These are phyloP conservation scores for Tuta absoluta DNA, from an alignment of 2,888 invertebrate species.

Conservation along the genomic window DNA sequence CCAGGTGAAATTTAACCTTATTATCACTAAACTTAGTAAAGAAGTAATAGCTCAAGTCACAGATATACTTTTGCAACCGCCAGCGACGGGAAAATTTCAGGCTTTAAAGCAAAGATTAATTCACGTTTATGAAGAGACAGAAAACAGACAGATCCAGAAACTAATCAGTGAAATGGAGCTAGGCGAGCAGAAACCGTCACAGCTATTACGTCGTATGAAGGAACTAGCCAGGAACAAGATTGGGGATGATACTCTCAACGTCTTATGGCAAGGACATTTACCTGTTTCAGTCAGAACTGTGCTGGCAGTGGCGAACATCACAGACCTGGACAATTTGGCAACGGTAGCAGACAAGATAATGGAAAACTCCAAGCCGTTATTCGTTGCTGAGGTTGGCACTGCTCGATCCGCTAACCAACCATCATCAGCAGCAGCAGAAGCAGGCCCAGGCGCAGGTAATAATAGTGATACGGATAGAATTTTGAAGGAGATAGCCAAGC, in stretches of 20 bases:
- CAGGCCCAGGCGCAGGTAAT: too few species aligned
- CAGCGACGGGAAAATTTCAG: neutral
- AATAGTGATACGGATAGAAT: neutral
- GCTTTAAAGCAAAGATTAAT: too few species aligned
- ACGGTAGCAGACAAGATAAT: neutral
- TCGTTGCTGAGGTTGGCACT: neutral
- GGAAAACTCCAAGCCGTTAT: neutral
- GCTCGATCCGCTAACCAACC: too few species aligned
- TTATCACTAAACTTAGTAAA: conserved; percentile 35
- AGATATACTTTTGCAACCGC: conserved; percentile 35
- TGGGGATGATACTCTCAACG: neutral
- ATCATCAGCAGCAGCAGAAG: too few species aligned
- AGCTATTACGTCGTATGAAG: neutral
- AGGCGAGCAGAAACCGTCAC: neutral
- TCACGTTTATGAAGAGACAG: too few species aligned
- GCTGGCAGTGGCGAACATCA: neutral
- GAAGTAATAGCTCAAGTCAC: conserved; percentile 36
- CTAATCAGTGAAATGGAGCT: conserved; percentile 22
- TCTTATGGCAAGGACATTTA: neutral
- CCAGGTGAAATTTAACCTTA: conserved; percentile 33
- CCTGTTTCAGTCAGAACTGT: neutral
- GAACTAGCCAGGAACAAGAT: neutral
- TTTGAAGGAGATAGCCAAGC: neutral
- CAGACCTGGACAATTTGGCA: neutral
- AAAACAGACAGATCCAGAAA: conserved; percentile 33